Evolutionary conservation across 2,797 vertebrate genomes (phyloP).

Genomic region (Pogoniulus pusillus): DNA sequence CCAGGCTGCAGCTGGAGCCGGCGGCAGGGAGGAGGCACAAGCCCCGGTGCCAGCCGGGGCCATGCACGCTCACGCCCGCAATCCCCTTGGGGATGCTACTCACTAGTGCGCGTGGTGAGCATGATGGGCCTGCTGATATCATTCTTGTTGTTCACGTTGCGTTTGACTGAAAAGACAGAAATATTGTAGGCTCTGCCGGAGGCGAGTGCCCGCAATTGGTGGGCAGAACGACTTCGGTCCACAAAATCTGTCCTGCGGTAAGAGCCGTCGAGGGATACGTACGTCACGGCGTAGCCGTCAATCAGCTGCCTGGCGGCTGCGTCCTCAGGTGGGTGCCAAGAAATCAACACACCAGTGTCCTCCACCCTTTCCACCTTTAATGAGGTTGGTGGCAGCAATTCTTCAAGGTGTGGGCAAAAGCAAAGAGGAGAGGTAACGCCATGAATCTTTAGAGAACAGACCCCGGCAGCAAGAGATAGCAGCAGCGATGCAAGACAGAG

Average conservation of each 20-base stretch:
- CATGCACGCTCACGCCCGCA: background rate
- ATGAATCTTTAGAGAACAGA: conserved; percentile 61
- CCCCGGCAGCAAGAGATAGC: conserved; percentile 10
- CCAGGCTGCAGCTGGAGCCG: background rate
- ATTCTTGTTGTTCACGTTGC: conserved; percentile 88
- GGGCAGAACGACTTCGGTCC: conserved; percentile 85
- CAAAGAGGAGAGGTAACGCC: conserved; percentile 59
- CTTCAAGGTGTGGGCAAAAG: conserved; percentile 79
- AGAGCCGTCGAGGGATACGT: conserved; percentile 85
- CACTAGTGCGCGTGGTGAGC: conserved; percentile 91
- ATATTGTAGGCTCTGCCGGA: conserved; percentile 95
- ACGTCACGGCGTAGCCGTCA: conserved; percentile 92
- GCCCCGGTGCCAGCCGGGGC: background rate
- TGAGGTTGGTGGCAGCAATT: conserved; percentile 92
- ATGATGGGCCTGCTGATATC: conserved; percentile 91
- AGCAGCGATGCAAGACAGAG: background rate
- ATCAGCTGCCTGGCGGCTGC: conserved; percentile 79
- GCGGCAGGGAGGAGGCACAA: background rate
- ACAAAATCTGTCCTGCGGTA: conserved; percentile 90
- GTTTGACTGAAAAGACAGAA: conserved; percentile 94
- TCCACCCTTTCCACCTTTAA: conserved; percentile 92
- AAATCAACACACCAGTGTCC: conserved; percentile 92
- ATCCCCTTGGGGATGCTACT: conserved; percentile 72
- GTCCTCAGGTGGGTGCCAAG: conserved; percentile 88
- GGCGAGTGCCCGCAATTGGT: conserved; percentile 87